Evolutionary conservation across 2,113 vertebrate genomes (phyloP).

Genomic region (Halcyon senegalensis): DNA sequence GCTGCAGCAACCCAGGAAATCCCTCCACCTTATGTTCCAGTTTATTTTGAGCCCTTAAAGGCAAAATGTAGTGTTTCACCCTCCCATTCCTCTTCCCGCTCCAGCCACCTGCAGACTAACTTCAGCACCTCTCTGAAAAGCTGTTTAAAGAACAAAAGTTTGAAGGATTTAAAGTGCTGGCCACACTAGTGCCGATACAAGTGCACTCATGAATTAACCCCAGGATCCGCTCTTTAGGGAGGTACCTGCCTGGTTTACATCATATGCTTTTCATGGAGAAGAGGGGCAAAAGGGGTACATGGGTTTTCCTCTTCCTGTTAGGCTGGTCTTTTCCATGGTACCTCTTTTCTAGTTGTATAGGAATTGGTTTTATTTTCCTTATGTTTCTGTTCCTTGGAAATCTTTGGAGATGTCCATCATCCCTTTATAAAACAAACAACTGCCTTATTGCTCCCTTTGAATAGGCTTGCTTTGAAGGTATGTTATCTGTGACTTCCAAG

Average conservation of each 20-base stretch:
- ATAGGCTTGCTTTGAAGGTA: neutral
- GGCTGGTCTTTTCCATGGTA: neutral
- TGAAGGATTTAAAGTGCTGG: too few relatives aligned
- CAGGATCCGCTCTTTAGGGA: neutral
- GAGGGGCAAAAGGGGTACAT: neutral
- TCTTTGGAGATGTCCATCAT: neutral
- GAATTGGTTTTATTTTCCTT: neutral
- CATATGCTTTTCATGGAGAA: neutral
- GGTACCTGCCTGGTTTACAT: neutral
- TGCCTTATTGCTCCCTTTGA: neutral
- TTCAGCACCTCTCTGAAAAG: neutral
- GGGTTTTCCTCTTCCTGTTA: neutral
- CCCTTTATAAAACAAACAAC: neutral
- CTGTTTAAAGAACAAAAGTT: neutral
- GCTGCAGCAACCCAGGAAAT: constrained; percentile 1
- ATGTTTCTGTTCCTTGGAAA: neutral
- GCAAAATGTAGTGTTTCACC: neutral
- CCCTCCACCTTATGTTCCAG: neutral
- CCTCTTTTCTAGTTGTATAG: neutral
- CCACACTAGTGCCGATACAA: too few relatives aligned
- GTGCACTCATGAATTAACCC: neutral
- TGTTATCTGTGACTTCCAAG: neutral
- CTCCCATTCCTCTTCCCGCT: neutral
- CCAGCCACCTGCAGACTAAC: neutral
- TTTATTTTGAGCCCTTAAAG: neutral